Evolutionary conservation across 1,140 invertebrate species (phyloP), one percentile per base, ranked within the genome.

Genomic region (Drosophila bocqueti): DNA sequence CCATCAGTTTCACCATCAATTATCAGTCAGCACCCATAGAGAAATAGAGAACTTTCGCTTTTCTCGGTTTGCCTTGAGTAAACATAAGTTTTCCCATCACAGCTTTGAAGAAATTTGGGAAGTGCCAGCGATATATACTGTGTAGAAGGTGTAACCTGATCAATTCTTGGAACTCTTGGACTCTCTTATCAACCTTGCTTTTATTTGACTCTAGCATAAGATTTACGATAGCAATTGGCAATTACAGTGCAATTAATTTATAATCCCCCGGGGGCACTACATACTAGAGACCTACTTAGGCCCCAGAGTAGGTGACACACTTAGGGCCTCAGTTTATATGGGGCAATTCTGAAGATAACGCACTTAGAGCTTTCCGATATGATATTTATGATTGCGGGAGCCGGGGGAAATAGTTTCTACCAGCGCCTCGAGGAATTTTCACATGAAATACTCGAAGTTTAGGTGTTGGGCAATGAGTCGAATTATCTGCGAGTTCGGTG

Each of bases 241-340:
- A 77, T 77, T 77, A 77, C 46, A 77, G 75, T 77, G 75, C 75
- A 77, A 77, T 77, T 77, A 77, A 77, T 77, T 77, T 77, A 77
- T 77, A 77, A 77, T 77, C 75, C 75, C 72, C 63, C 55, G 34
- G 54, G 50, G 61, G 54, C 54, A 63, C 43, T 54, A 46, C 54
- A 55, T 50, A 54, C 74, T 59, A 65, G 71, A 76, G 72, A 76
- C 75, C 74, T 77, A 77, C 75, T 77, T 77, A 31, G 52, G 31
- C 10, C 16, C 43, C 36, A 24, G 68, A 43, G 59, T 54, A 64
- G 42, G 63, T 77, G 75, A 77, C 75, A 77, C 43, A 77, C 55
- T 77, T 77, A 45, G 57, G 69, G 26, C 71, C 36, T 11, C 52
- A 31, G 24, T 42, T 24, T 65, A 45, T 75, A 43, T 73, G 58